These are phyloP conservation scores for Cantharis nigra DNA, from an alignment of 2,888 invertebrate species.

Conservation along the genomic window DNA sequence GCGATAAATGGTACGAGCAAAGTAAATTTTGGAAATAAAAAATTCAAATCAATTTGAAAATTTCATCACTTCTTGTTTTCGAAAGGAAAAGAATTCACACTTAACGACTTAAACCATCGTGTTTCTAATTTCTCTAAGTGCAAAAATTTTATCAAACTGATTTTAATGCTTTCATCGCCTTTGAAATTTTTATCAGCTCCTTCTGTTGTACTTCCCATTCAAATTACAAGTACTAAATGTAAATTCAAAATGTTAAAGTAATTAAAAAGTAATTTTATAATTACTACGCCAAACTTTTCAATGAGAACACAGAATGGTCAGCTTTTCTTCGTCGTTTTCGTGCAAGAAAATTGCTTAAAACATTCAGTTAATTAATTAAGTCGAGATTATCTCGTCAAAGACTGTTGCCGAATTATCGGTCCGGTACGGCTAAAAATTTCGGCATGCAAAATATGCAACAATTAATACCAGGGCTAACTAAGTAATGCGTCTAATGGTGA, in stretches of 20 bases:
- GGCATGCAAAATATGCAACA: not conserved
- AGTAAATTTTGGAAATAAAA: not conserved
- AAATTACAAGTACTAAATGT: not conserved
- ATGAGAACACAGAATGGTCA: not conserved
- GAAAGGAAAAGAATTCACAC: not conserved
- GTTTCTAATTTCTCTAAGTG: not conserved
- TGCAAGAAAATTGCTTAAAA: not conserved
- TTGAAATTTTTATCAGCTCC: not conserved
- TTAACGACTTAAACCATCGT: not conserved
- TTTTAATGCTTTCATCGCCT: not conserved
- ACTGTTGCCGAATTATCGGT: not conserved
- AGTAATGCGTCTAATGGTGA: conserved; percentile 15
- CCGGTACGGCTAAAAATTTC: too few species aligned
- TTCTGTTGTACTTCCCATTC: not conserved
- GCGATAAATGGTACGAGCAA: not conserved
- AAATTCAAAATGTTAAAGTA: not conserved
- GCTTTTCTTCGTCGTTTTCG: not conserved
- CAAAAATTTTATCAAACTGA: not conserved
- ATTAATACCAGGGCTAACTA: not conserved
- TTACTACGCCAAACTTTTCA: not conserved
- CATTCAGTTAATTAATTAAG: not conserved
- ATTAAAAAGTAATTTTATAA: not conserved
- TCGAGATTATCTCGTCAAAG: not conserved
- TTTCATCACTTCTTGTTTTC: not conserved
- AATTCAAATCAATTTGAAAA: not conserved